phyloP scores from a whole-genome alignment of 2,888 invertebrate species.

The Cyaniris semiargus region DNA sequence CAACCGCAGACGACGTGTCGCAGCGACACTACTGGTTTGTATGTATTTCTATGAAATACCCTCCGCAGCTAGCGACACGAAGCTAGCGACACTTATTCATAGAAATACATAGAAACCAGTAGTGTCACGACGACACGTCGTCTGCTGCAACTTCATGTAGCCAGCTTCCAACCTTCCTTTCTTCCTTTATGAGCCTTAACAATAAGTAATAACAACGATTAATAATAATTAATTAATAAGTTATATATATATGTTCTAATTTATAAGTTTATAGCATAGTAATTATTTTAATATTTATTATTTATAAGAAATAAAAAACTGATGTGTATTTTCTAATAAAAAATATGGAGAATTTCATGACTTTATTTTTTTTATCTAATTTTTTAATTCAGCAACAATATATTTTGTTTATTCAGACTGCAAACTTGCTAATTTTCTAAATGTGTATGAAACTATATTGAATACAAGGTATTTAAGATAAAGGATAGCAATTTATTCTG shows the following conservation, averaged over 20 bases:
- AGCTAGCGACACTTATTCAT: too few relatives aligned
- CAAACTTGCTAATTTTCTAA: background rate
- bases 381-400: background rate
- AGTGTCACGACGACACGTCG: too few relatives aligned
- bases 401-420: background rate
- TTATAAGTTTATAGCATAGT: background rate
- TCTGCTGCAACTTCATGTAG: too few relatives aligned
- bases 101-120: too few relatives aligned
- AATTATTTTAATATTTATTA: constrained; percentile 28
- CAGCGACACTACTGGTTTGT: too few relatives aligned
- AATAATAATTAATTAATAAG: too few relatives aligned
- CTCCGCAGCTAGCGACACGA: too few relatives aligned
- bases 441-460: background rate
- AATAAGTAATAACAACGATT: background rate
- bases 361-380: background rate
- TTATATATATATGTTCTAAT: background rate
- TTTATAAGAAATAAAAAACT: background rate
- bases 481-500: background rate
- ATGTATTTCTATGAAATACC: too few relatives aligned
- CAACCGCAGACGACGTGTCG: too few relatives aligned
- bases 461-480: background rate
- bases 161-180: too few relatives aligned
- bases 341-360: background rate
- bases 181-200: background rate
- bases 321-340: constrained; percentile 17